A percentile compares a stretch with the other conserved stretches of the same genome.
These are phyloP conservation scores for Cyprinodon variegatus DNA, from an alignment of 2,113 vertebrate genomes.

Conservation along the genomic window DNA sequence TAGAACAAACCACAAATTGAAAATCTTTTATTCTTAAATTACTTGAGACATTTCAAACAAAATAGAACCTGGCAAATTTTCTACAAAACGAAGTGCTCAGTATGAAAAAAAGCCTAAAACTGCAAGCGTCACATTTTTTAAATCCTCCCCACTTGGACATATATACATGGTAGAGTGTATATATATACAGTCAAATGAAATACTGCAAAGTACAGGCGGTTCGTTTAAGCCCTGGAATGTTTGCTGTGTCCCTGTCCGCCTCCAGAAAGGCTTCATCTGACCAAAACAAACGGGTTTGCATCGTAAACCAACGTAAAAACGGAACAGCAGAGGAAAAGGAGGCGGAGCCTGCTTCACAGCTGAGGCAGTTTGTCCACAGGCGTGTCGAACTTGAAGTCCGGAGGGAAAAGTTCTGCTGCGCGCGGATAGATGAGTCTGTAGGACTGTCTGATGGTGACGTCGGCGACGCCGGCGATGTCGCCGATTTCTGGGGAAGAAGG, in stretches of 20 bases:
- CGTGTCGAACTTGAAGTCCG: slow-evolving; percentile 99
- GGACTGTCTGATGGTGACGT: slow-evolving; percentile 98
- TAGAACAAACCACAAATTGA: slow-evolving; percentile 37
- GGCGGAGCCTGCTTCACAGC: slow-evolving; percentile 81
- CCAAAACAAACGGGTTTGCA: slow-evolving; percentile 54
- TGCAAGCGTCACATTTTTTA: slow-evolving; percentile 54
- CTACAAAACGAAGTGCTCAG: slow-evolving; percentile 91
- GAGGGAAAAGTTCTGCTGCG: slow-evolving; percentile 96
- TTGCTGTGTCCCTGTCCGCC: slow-evolving; percentile 59
- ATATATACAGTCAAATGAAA: slow-evolving; percentile 72
- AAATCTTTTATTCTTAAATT: slow-evolving; percentile 77
- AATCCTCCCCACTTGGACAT: slow-evolving; percentile 68
- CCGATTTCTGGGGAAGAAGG: slow-evolving; percentile 88
- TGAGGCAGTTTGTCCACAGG: slow-evolving; percentile 97
- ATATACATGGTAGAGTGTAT: slow-evolving; percentile 70
- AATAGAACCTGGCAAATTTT: slow-evolving; percentile 86
- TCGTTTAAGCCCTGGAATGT: slow-evolving; percentile 79
- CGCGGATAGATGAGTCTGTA: slow-evolving; percentile 97
- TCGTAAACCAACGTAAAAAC: slow-evolving; percentile 54
- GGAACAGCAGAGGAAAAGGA: slow-evolving; percentile 44
- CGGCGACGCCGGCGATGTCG: slow-evolving; percentile 97
- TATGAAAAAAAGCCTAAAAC: slow-evolving; percentile 86
- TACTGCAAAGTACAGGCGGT: slow-evolving; percentile 58
- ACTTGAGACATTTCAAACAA: slow-evolving; percentile 75
- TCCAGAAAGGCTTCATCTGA: slow-evolving; percentile 55